Evolutionary conservation across 1,140 invertebrate species (phyloP).

Genomic region (Bilobella aurantiaca): DNA sequence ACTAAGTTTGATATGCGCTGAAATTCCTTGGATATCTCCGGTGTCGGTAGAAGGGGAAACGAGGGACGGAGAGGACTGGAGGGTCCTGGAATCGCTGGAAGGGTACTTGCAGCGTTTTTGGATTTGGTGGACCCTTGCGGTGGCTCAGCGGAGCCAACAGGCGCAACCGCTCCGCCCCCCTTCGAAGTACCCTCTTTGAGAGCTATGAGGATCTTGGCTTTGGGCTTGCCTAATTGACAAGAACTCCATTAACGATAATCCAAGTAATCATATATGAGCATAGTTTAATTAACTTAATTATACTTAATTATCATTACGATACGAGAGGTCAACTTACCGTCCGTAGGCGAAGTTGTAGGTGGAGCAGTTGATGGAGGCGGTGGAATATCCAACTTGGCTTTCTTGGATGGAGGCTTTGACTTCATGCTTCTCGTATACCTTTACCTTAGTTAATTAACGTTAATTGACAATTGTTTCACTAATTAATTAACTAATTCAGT

Average conservation of each 20-base stretch:
- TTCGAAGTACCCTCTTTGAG: neutral
- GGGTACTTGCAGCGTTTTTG: conserved; percentile 1
- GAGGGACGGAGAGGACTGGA: neutral
- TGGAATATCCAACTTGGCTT: neutral
- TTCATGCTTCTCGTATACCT: neutral
- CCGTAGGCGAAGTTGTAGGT: too few species aligned
- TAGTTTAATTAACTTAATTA: too few species aligned
- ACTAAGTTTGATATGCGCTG: conserved; percentile 22
- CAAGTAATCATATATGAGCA: too few species aligned
- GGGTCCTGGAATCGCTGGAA: neutral
- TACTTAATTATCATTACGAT: too few species aligned
- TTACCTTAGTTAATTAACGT: neutral
- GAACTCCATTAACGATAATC: too few species aligned
- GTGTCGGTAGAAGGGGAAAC: conserved; percentile 7
- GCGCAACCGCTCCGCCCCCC: neutral
- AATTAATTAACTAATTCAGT: too few species aligned
- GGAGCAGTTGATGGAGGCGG: neutral
- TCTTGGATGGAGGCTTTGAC: neutral
- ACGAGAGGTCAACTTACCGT: too few species aligned
- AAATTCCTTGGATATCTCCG: conserved; percentile 25
- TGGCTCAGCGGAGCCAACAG: neutral
- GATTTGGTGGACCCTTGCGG: conserved; percentile 11
- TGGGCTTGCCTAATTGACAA: neutral
- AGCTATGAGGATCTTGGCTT: conserved; percentile 5
- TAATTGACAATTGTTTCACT: neutral